Conservation (phyloP, 1,140 invertebrate genomes). For the Psilanteris sp. region DNA sequence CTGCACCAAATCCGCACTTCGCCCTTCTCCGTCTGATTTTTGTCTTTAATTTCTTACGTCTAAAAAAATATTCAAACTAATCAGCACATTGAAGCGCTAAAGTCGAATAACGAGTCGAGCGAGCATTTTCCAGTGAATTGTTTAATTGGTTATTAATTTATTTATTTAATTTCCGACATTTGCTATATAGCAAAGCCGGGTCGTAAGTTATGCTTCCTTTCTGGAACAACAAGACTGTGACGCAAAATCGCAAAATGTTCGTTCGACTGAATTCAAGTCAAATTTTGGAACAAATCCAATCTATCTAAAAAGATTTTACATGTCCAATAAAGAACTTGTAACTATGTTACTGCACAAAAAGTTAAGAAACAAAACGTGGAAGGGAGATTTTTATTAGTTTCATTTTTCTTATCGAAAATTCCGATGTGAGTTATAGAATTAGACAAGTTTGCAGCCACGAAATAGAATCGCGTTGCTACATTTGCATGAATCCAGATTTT, state of each 20-base stretch:
- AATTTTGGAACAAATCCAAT: constrained; percentile 51
- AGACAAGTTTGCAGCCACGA: no score
- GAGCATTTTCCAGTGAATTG: not conserved
- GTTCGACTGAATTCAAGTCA: constrained; percentile 37
- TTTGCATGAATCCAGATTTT: no score
- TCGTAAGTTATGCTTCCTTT: constrained; percentile 15
- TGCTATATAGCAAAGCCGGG: not conserved
- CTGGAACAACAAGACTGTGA: constrained; percentile 8
- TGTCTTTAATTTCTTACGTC: no score
- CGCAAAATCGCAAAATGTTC: constrained; percentile 26
- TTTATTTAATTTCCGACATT: constrained; percentile 7
- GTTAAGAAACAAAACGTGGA: constrained; percentile 22
- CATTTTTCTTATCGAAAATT: constrained; percentile 28
- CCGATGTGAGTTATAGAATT: constrained; percentile 9
- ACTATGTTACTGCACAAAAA: constrained; percentile 31
- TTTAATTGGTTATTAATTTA: not conserved
- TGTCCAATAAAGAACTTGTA: constrained; percentile 51
- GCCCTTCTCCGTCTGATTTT: no score
- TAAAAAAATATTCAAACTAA: no score
- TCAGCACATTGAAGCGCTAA: no score
- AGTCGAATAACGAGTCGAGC: no score
- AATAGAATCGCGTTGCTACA: no score
- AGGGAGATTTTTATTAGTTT: constrained; percentile 27
- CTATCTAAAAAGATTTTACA: constrained; percentile 55
- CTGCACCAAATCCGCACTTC: no score